Conservation (phyloP, 1,140 invertebrate species). For the Asbolus verrucosus region DNA sequence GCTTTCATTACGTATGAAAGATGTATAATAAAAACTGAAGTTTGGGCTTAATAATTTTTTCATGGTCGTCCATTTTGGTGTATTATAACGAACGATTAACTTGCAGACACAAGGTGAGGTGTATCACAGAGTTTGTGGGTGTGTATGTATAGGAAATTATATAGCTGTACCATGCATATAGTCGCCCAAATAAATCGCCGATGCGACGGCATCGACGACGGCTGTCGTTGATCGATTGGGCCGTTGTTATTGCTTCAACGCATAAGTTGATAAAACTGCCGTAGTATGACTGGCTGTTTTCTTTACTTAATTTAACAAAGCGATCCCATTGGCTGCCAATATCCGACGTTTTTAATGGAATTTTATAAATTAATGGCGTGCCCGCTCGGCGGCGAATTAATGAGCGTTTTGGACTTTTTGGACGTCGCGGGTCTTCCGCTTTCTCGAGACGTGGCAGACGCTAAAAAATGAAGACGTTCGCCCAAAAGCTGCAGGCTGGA, state of each 20-base stretch:
- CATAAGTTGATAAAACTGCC: slow-evolving; percentile 53
- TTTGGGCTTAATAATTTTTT: slow-evolving; percentile 41
- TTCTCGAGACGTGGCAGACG: no score
- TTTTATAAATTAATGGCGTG: slow-evolving; percentile 25
- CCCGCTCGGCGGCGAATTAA: background rate
- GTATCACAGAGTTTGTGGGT: slow-evolving; percentile 50
- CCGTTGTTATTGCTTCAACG: slow-evolving; percentile 47
- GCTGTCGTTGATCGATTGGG: slow-evolving; percentile 44
- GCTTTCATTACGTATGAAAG: slow-evolving; percentile 27
- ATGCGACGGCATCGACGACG: background rate
- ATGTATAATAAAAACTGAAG: slow-evolving; percentile 31
- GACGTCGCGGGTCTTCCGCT: no score
- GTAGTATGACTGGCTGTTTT: slow-evolving; percentile 57
- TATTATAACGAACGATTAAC: slow-evolving; percentile 33
- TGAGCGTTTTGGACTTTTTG: no score
- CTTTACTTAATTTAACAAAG: slow-evolving; percentile 56
- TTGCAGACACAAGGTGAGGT: slow-evolving; percentile 43
- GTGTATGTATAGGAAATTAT: slow-evolving; percentile 56
- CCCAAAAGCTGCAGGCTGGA: no score
- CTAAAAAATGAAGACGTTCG: no score
- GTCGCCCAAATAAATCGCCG: slow-evolving; percentile 42
- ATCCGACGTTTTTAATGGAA: slow-evolving; percentile 23
- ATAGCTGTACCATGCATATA: slow-evolving; percentile 50
- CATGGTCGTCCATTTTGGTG: slow-evolving; percentile 41
- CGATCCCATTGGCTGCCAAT: slow-evolving; percentile 52